Evolutionary conservation across 2,888 invertebrate genomes (phyloP), one percentile per base, ranked within the genome.

Genomic region (Drosophila sordidula): DNA sequence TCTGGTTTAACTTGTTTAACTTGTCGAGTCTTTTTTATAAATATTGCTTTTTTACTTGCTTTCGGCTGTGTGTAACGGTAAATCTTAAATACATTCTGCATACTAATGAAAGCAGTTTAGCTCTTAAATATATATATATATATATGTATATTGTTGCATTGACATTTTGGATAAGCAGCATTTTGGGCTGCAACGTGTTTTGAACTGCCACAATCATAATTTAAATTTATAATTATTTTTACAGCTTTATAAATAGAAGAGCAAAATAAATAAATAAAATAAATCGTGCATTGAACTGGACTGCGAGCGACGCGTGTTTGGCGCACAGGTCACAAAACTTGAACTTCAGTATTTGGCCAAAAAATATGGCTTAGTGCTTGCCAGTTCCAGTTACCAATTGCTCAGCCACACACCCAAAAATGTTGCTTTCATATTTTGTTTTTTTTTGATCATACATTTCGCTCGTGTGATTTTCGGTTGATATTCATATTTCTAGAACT

Each of bases 1-100:
- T 87, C 83, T 87, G 83, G 83, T 87, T 84, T 51, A 62, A 84
- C 83, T 64, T 58, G 83, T 89, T 83, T 70, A 45, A 56, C 75
- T 68, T 69, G 54, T n/a, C 68, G 42, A 36, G 8, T n/a, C 14
- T 44, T 44, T 25, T 9, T 14, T 4, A 4, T 32, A 12, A 12
- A 34, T 46, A 39, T 59, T 22, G 41, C 32, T 41, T 41, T 45
- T 41, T 18, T 6, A 26, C n/a, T 46, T 62, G 55, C 49, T 42
- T 51, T 57, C 57, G 44, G 47, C 56, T 65, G 61, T 65, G 68
- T 67, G 41, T 84, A 84, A 89, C 83, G 89, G 83, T 89, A 89
- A 67, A 84, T 65, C 34, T 55, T 75, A 75, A 84, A 83, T 75
- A 80, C 65, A 61, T 63, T 52, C 59, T 68, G 59, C 50, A 68